These are phyloP conservation scores for Synanceia verrucosa DNA, from an alignment of 2,797 vertebrate species.

Conservation along the genomic window DNA sequence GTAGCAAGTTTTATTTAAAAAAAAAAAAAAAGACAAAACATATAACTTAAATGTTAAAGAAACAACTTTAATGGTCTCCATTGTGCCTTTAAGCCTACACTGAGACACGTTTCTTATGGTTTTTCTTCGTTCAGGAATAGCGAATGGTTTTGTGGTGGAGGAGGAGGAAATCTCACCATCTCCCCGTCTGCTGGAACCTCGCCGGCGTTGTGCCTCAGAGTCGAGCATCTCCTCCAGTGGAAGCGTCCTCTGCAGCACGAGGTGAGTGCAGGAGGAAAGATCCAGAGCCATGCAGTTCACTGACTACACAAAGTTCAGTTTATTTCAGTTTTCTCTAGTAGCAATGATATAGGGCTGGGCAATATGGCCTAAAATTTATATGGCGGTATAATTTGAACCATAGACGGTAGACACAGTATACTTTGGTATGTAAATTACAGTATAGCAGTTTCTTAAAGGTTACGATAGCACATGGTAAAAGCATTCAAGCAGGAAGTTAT, in stretches of 20 bases:
- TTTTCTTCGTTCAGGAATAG: slow-evolving; percentile 80
- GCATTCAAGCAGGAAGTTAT: no score
- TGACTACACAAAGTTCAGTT: background rate
- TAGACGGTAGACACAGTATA: no score
- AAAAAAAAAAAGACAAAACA: background rate
- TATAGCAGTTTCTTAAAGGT: no score
- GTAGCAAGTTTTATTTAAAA: slow-evolving; percentile 64
- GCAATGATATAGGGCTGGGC: background rate
- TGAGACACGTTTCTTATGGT: no score
- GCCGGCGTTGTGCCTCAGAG: slow-evolving; percentile 96
- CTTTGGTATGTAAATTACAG: no score
- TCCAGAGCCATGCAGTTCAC: background rate
- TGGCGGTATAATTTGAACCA: no score
- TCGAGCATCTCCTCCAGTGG: slow-evolving; percentile 95
- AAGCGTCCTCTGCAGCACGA: slow-evolving; percentile 86
- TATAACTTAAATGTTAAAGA: no score
- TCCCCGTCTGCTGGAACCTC: slow-evolving; percentile 87
- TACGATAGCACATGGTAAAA: no score
- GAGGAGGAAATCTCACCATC: slow-evolving; percentile 78
- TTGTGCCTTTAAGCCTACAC: no score
- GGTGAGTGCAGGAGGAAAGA: slow-evolving; percentile 69
- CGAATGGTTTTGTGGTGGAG: slow-evolving; percentile 90
- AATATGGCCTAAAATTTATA: no score
- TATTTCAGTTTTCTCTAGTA: background rate
- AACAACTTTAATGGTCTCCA: background rate